Evolutionary conservation across 2,888 invertebrate genomes (phyloP), one percentile per base, ranked within the genome.

Genomic region (Seira ritae): DNA sequence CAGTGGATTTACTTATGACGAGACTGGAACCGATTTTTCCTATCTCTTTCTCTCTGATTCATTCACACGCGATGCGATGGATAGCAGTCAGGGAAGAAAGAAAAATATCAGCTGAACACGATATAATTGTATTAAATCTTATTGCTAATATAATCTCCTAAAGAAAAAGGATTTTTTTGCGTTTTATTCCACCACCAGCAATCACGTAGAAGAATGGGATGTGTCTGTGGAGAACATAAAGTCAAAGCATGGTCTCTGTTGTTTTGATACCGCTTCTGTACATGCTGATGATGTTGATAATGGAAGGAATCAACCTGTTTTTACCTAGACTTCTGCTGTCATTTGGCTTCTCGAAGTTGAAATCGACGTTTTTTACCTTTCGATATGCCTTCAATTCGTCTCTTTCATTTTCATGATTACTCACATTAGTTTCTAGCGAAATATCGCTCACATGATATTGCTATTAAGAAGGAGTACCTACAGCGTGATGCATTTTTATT

Each of bases 271-370:
- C 31, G 31, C 3, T 31, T 31, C 31, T 31, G 31, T 8, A 31
- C n/a, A n/a, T n/a, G n/a, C n/a, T 31, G 31, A 31, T 31, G n/a
- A 31, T 8, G 31, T 4, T 31, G 31, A 31, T 31, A 31, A 31
- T 31, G 8, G 31, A 31, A 31, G 31, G 8, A 31, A 31, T 31
- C 31, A 31, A 31, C 31, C 31, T 31, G 31, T 31, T 31, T 31
- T 31, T 8, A 31, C 31, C n/a, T n/a, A 31, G 31, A 8, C 2
- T 31, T 31, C 8, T 69, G 37, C 55, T 75, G 75, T 75, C 75
- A 75, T 75, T 75, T 68, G 68, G 55, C 75, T 75, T 75, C 75
- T 55, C 17, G 68, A 68, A 19, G 74, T 15, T 31, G 22, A 55
- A 74, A 68, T 75, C 68, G 75, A 68, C 75, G 19, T 75, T 75